Base-by-base conservation (phyloP, 1,140 invertebrate species). In the Papilio glaucus region DNA sequence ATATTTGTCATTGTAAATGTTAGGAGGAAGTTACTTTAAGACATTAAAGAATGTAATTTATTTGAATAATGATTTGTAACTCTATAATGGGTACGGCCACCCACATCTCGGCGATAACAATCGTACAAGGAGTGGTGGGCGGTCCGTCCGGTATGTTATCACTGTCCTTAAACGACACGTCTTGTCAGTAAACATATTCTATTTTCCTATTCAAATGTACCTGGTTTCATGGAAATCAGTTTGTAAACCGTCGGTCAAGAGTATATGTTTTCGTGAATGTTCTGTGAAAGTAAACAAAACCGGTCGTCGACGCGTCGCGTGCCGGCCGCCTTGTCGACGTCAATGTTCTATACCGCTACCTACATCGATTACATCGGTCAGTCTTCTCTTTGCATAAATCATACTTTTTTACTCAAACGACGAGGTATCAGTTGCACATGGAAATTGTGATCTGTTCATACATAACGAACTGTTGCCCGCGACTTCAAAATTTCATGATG, bases 61-160 rank as follows among this genome's bases (percentile, higher is more conserved):
- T 69, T 69, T 69, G 8, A 49, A 69, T 49, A 69, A 53, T 53
- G 65, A 69, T 49, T 45, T 49, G 24, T 69, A 69, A 69, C 65
- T 26, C 12, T 69, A 15, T 69, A 69, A 69, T 69, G 65, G 65
- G 42, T n/a, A 49, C n/a, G 18, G 7, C 13, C 65, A 49, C 65
- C 65, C 65, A 69, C 65, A 13, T 33, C 24, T 49, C 18, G 24
- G 42, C 37, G 42, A 69, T 49, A 69, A 49, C 65, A 69, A 69
- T 49, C 42, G 65, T 10, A 67, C 18, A 53, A 53, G 65, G 29
- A 45, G 4, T 9, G 26, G 65, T 69, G 65, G 65, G 65, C n/a
- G 65, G 15, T n/a, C 13, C 65, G 26, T 69, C 42, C 61, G 41
- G 41, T 49, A 53, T 13, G n/a, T 69, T 37, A 65, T 37, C 62